A percentile compares a stretch with the other conserved stretches of the same genome.
phyloP scores from a whole-genome alignment of 2,797 vertebrate species.

The Urophycis tenuis region DNA sequence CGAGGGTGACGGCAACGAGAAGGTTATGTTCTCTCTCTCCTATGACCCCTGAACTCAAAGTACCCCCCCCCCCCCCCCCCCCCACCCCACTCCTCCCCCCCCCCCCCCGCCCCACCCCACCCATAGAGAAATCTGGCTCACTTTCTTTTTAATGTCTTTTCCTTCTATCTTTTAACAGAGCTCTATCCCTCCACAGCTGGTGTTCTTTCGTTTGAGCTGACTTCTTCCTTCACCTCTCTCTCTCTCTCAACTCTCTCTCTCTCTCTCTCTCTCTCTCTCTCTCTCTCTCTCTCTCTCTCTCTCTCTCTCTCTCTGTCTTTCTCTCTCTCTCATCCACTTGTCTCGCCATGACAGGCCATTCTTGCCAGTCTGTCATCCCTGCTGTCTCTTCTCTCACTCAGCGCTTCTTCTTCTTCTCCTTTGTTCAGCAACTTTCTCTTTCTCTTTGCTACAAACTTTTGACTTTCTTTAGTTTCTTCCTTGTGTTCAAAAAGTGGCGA shows the following conservation, averaged over 20 bases:
- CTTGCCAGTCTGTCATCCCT: not conserved
- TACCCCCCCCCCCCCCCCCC: not conserved
- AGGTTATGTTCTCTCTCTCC: not conserved
- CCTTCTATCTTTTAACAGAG: not conserved
- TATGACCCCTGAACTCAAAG: not conserved
- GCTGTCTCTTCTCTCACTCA: not conserved
- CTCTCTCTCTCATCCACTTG: not conserved
- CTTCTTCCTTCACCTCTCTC: not conserved
- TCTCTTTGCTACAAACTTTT: not conserved
- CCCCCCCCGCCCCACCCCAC: too few species aligned
- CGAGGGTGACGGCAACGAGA: not conserved
- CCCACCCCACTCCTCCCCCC: not conserved
- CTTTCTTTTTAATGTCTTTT: constrained; percentile 1
- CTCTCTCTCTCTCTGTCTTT: not conserved
- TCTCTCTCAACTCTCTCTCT: not conserved
- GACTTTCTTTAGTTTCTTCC: not conserved
- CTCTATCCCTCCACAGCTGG: not conserved
- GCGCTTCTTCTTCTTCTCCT: not conserved
- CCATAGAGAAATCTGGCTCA: not conserved
- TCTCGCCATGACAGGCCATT: not conserved
- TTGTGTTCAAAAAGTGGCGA: not conserved
- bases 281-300: not conserved
- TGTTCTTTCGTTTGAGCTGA: not conserved
- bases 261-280: not conserved
- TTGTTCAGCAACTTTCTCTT: not conserved